Conservation (phyloP, 2,113 vertebrate genomes). For the Tenebrosternarchus preto region DNA sequence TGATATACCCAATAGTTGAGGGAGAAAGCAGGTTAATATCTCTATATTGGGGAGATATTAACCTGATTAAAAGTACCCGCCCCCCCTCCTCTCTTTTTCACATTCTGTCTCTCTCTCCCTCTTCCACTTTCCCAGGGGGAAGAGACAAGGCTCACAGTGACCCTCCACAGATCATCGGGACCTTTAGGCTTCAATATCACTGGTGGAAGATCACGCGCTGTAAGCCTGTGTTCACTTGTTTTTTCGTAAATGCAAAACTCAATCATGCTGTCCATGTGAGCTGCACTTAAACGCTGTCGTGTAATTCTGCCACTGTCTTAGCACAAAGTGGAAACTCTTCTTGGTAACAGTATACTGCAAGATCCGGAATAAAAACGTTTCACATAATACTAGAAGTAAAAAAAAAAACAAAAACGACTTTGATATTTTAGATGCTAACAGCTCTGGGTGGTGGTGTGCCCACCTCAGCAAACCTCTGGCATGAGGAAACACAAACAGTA, state of each 20-base stretch:
- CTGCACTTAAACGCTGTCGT: not conserved
- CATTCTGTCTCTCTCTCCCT: not conserved
- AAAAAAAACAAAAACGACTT: too few species aligned
- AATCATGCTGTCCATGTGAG: not conserved
- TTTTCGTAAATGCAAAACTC: not conserved
- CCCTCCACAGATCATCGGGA: constrained; percentile 37
- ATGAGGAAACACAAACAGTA: not conserved
- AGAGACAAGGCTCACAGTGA: constrained; percentile 24
- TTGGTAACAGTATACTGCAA: not conserved
- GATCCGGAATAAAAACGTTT: not conserved
- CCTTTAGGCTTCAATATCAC: constrained; percentile 40
- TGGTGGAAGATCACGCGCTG: constrained; percentile 34
- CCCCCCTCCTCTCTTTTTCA: not conserved
- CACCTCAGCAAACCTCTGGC: not conserved
- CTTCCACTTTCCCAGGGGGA: constrained; percentile 29
- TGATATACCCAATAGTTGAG: constrained; percentile 14
- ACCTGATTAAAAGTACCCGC: not conserved
- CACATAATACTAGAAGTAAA: not conserved
- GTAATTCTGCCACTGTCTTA: not conserved
- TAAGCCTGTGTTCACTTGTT: constrained; percentile 12
- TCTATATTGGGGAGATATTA: constrained; percentile 2
- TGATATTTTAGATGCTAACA: constrained; percentile 1
- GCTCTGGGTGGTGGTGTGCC: not conserved
- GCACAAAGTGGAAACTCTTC: not conserved
- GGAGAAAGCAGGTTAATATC: constrained; percentile 2